Evolutionary conservation across 2,113 vertebrate genomes (phyloP).

Genomic region (Aptenodytes patagonicus): DNA sequence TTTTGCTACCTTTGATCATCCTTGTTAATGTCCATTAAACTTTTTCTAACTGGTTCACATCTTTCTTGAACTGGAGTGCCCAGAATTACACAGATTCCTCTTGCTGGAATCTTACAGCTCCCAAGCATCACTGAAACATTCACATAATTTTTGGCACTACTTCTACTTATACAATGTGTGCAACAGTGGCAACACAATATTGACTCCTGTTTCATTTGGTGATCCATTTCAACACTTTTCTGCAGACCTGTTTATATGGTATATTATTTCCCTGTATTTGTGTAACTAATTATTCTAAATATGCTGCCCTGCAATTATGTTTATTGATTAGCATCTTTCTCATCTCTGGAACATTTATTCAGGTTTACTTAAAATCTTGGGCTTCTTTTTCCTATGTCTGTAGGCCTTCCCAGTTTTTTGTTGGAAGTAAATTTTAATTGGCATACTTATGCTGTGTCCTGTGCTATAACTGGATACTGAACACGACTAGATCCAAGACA

Average conservation of each 20-base stretch:
- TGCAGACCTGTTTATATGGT: background rate
- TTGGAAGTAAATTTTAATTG: background rate
- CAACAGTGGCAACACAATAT: background rate
- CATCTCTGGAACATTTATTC: background rate
- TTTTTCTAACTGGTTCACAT: background rate
- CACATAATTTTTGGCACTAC: background rate
- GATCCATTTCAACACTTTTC: background rate
- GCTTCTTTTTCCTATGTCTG: background rate
- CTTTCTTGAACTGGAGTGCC: background rate
- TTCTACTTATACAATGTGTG: background rate
- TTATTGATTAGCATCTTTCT: background rate
- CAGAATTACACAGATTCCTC: background rate
- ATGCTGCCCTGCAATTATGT: background rate
- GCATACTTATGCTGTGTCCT: background rate
- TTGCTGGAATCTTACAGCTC: background rate
- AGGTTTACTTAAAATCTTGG: background rate
- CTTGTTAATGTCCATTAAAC: background rate
- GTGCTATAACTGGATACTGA: background rate
- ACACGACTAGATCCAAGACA: background rate
- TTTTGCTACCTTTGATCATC: background rate
- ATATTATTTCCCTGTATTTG: background rate
- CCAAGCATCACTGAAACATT: background rate
- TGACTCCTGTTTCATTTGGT: background rate
- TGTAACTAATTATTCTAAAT: background rate
- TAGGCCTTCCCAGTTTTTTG: background rate